Percentiles rank a stretch among this genome's conserved stretches.
phyloP scores from a whole-genome alignment of 2,888 invertebrate species.

The Spilarctia lutea region DNA sequence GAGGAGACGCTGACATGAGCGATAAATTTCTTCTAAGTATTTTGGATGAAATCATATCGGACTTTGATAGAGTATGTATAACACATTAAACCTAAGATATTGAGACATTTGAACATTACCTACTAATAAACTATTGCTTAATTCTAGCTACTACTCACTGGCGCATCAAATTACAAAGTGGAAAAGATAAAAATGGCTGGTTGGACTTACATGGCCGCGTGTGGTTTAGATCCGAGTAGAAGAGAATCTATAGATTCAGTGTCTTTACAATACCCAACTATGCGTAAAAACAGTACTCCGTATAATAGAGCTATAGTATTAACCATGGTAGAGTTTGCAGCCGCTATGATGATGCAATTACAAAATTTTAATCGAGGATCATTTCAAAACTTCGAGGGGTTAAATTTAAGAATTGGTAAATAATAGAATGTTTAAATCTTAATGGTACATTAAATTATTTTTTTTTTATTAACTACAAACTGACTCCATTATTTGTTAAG shows the following conservation, averaged over 20 bases:
- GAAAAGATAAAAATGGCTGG: conserved; percentile 99
- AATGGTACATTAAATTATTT: not conserved
- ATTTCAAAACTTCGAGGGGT: conserved; percentile 87
- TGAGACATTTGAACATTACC: not conserved
- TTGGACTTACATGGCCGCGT: conserved; percentile 99
- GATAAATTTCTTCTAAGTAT: conserved; percentile 89
- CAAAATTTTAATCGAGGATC: conserved; percentile 87
- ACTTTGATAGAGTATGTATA: conserved; percentile 93
- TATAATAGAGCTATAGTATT: conserved; percentile 78
- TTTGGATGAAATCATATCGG: conserved; percentile 96
- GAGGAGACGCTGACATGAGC: conserved; percentile 88
- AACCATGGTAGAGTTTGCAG: conserved; percentile 83
- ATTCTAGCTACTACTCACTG: conserved; percentile 88
- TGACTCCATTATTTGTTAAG: conserved; percentile 70
- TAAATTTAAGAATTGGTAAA: conserved; percentile 91
- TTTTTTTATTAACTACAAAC: not conserved
- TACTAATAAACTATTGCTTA: not conserved
- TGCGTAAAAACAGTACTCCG: conserved; percentile 64
- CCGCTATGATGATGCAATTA: conserved; percentile 83
- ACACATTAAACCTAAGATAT: not conserved
- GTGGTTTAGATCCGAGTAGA: conserved; percentile 93
- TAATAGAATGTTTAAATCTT: not conserved
- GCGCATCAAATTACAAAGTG: conserved; percentile 89
- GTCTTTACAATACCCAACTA: conserved; percentile 54
- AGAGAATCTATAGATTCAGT: conserved; percentile 86